phyloP scores from a whole-genome alignment of 1,140 invertebrate genomes.

The Lithobius niger region DNA sequence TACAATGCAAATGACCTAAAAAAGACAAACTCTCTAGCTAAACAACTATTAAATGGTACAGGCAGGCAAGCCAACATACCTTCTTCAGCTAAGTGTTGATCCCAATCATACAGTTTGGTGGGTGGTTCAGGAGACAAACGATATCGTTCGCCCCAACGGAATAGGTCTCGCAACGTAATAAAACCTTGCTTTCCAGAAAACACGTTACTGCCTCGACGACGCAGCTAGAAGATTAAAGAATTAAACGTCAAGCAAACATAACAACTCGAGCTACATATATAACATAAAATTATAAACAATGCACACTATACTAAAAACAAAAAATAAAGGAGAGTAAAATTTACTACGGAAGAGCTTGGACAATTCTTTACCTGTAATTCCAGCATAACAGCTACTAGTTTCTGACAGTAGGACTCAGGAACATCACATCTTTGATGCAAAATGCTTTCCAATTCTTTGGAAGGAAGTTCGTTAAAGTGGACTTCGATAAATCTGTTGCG shows the following conservation, averaged over 20 bases:
- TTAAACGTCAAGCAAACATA: too few species aligned
- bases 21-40: not conserved
- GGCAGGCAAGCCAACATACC: constrained; percentile 32
- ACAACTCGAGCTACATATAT: too few species aligned
- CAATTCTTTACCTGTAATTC: constrained; percentile 54
- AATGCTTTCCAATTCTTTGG: constrained; percentile 74
- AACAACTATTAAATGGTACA: not conserved
- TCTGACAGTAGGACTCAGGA: constrained; percentile 71
- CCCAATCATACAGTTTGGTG: constrained; percentile 77
- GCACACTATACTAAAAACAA: too few species aligned
- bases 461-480: constrained; percentile 92
- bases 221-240: constrained; percentile 40
- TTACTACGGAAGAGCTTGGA: too few species aligned
- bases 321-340: too few species aligned
- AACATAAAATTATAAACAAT: too few species aligned
- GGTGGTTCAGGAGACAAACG: constrained; percentile 47
- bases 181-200: constrained; percentile 91
- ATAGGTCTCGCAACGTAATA: constrained; percentile 88
- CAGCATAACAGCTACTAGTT: constrained; percentile 83
- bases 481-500: constrained; percentile 95
- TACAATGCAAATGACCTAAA: too few species aligned
- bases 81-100: constrained; percentile 93
- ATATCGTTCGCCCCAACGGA: constrained; percentile 95
- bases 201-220: constrained; percentile 67
- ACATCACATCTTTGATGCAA: constrained; percentile 78